phyloP scores from a whole-genome alignment of 2,113 vertebrate species.

The Gallinago media region DNA sequence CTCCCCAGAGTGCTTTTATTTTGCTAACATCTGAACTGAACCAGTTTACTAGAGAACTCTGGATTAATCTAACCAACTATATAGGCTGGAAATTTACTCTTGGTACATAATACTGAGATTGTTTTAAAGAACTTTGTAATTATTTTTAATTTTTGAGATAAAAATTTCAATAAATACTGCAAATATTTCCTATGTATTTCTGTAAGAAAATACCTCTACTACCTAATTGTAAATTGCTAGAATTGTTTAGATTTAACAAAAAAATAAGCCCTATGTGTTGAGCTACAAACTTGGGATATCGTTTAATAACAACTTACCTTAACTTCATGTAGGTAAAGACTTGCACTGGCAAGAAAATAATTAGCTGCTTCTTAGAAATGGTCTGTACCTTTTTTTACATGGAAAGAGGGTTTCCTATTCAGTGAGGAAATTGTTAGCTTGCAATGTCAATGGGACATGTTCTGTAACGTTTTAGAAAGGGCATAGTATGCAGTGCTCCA shows the following conservation, averaged over 20 bases:
- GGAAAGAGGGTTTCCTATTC: background rate
- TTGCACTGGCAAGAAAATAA: background rate
- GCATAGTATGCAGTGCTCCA: background rate
- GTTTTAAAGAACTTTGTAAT: background rate
- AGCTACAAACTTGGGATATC: background rate
- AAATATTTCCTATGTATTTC: background rate
- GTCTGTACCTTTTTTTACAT: background rate
- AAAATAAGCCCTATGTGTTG: background rate
- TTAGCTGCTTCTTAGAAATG: background rate
- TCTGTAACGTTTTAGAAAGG: conserved; percentile 27
- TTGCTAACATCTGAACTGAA: background rate
- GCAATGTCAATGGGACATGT: background rate
- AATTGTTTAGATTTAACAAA: background rate
- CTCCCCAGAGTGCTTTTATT: background rate
- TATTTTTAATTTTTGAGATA: background rate
- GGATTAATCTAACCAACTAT: background rate
- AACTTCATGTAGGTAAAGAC: background rate
- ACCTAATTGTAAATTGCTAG: background rate
- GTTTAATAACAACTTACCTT: background rate
- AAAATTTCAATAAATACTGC: background rate
- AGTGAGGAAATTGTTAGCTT: background rate
- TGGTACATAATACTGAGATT: background rate
- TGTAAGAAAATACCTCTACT: background rate
- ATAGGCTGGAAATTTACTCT: background rate
- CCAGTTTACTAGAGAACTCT: background rate